A percentile compares a stretch with the other conserved stretches of the same genome.
Evolutionary conservation across 2,113 vertebrate genomes (phyloP).

Genomic region (Tautogolabrus adspersus): DNA sequence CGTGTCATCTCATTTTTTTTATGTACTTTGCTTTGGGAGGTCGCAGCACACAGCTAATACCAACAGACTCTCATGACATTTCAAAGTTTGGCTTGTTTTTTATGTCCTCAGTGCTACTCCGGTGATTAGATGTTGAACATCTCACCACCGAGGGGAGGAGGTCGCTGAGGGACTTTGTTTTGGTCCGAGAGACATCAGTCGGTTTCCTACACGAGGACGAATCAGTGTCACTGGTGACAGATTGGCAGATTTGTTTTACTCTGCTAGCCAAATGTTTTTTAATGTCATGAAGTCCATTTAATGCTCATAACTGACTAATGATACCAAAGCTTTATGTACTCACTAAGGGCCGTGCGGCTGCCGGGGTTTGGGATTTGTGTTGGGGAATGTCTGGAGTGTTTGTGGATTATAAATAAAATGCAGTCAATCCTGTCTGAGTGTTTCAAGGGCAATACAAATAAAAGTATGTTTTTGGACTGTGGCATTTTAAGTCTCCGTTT

Average conservation of each 20-base stretch:
- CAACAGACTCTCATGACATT: background rate
- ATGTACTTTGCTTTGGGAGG: slow-evolving; percentile 25
- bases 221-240: background rate
- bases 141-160: no score
- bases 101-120: background rate
- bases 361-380: slow-evolving; percentile 12
- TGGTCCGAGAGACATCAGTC: no score
- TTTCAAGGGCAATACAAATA: slow-evolving; percentile 8
- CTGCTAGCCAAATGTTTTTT: slow-evolving; percentile 16
- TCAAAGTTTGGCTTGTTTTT: slow-evolving; percentile 15
- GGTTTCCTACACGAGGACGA: no score
- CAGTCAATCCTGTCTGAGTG: slow-evolving; percentile 33
- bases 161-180: no score
- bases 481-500: background rate
- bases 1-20: slow-evolving; percentile 63
- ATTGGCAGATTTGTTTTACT: background rate
- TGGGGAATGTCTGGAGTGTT: slow-evolving; percentile 27
- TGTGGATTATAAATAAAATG: slow-evolving; percentile 40
- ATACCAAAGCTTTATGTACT: slow-evolving; percentile 67
- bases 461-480: background rate
- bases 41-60: background rate
- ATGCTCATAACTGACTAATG: slow-evolving; percentile 61
- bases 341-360: slow-evolving; percentile 2
- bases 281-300: background rate
- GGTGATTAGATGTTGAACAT: background rate